Percentiles rank a stretch among this genome's conserved stretches.
Conservation (phyloP, 2,888 invertebrate genomes). For the Drosophila robusta region DNA sequence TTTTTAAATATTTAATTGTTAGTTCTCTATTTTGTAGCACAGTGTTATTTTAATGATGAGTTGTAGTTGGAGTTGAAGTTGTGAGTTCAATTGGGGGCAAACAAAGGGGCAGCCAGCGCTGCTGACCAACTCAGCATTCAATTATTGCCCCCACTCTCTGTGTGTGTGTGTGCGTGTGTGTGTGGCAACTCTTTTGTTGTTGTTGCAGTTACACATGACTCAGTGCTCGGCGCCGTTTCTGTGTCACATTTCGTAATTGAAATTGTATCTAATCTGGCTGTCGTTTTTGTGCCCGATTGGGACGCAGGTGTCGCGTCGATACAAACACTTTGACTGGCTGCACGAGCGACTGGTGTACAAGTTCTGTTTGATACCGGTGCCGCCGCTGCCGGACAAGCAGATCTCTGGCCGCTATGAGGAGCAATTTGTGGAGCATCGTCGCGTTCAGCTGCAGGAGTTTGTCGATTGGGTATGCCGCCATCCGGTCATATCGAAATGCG, state of each 20-base stretch:
- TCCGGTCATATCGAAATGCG: conserved; percentile 95
- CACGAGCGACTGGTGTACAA: conserved; percentile 97
- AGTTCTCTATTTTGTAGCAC: conserved; percentile 5
- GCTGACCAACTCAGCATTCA: conserved; percentile 31
- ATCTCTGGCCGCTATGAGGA: conserved; percentile 99
- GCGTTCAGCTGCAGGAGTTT: conserved; percentile 97
- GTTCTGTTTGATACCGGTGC: conserved; percentile 97
- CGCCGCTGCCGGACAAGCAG: conserved; percentile 99
- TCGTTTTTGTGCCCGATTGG: conserved; percentile 23
- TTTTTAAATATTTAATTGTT: neutral
- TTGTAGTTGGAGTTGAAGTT: conserved; percentile 41
- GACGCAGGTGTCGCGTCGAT: conserved; percentile 90
- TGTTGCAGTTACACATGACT: conserved; percentile 44
- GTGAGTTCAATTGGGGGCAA: conserved; percentile 54
- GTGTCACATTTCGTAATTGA: conserved; percentile 63
- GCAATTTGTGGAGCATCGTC: conserved; percentile 97
- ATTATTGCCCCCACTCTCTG: conserved; percentile 4
- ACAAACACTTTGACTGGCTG: conserved; percentile 99
- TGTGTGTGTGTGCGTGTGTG: conserved; percentile 4
- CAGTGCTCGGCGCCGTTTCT: conserved; percentile 24
- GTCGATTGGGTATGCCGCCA: conserved; percentile 98
- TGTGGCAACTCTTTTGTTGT: conserved; percentile 16
- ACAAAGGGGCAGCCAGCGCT: conserved; percentile 25
- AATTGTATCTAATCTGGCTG: conserved; percentile 66
- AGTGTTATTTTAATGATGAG: conserved; percentile 36